Conservation (phyloP, 2,113 vertebrate species). For the Rhombomys opimus region DNA sequence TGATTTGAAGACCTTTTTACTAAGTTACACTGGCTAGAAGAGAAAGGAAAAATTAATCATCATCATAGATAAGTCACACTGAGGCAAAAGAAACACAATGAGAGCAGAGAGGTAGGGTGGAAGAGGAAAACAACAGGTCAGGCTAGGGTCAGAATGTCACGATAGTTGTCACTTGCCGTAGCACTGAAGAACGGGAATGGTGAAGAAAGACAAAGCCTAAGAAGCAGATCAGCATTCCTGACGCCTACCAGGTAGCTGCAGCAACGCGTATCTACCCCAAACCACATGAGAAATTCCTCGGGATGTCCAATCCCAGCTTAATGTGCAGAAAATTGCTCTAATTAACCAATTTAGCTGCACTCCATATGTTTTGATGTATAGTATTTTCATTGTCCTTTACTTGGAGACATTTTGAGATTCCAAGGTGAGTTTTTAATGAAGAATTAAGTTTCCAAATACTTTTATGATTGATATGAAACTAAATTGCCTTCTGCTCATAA, state of each 20-base stretch:
- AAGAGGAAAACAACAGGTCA: background rate
- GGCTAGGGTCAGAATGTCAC: rapidly evolving
- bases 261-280: background rate
- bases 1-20: background rate
- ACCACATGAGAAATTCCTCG: background rate
- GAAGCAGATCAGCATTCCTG: background rate
- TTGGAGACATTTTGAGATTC: slow-evolving; percentile 39
- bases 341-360: background rate
- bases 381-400: slow-evolving; percentile 23
- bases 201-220: background rate
- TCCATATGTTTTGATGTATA: background rate
- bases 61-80: background rate
- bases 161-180: background rate
- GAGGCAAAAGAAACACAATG: background rate
- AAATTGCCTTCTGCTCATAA: slow-evolving; percentile 49
- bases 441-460: slow-evolving; percentile 50
- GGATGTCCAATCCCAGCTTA: background rate
- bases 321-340: background rate
- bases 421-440: slow-evolving; percentile 56
- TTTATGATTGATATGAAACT: slow-evolving; percentile 46
- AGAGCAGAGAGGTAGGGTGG: background rate
- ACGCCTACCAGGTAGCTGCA: background rate
- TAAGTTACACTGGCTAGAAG: background rate
- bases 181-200: background rate
- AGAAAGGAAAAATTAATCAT: background rate